Evolutionary conservation across 2,113 vertebrate species (phyloP), one percentile per base, ranked within the genome.

Genomic region (Murina feae): DNA sequence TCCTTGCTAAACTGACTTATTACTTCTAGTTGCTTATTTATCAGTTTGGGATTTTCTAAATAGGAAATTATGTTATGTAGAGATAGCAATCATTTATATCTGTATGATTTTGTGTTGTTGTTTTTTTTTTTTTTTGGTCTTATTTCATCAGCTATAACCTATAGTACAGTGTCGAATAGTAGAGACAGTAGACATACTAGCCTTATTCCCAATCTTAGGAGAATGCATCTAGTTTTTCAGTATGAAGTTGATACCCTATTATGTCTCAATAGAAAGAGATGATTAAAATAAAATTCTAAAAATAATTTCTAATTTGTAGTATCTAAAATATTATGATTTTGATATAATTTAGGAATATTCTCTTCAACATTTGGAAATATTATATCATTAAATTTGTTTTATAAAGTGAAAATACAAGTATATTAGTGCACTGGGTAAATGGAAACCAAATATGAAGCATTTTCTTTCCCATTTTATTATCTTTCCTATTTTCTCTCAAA

Each of bases 401-500:
- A 90, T 89, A 82, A 60, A 84, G 58, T 80, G 21, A 95, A 85
- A 90, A 81, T 75, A 88, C 1, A 88, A 72, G 5, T 86, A 4
- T 91, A 21, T 74, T 37, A 87, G 66, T 94, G 9, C 20, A 84
- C 51, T 81, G 44, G 39, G 20, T 83, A 92, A 80, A 79, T 87
- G 30, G 25, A 32, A 86, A 89, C 30, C 17, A 80, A 84, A 65
- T 35, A 88, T 51, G n/a, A 86, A 90, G 4, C 1, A 90, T 51
- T 94, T 91, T 66, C 63, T 65, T 23, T 86, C 89, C 37, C 13
- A 28, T 97, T 91, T 91, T 44, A 80, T 86, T 93, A 3, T 68
- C 18, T 76, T 84, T 68, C 25, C 0, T 9, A 1, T 90, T 92
- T 90, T 81, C 32, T 75, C 9, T 68, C 11, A 85, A 90, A 81